Conservation (phyloP, 1,140 invertebrate genomes). For the Drosophila jambulina region DNA sequence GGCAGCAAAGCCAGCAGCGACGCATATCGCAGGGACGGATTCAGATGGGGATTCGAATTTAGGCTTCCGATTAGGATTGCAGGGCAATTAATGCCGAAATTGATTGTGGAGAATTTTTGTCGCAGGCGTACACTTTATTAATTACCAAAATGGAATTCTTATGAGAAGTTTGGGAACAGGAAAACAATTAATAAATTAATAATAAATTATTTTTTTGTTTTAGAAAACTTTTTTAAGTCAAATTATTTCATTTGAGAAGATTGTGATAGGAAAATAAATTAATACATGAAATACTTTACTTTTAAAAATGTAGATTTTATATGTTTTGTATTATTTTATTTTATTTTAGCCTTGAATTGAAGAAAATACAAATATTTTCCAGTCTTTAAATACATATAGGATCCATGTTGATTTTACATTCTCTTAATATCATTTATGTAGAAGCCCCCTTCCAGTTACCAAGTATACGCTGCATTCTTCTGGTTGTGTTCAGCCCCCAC, state of each 20-base stretch:
- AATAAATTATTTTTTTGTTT: too few species aligned
- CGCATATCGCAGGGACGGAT: conserved; percentile 53
- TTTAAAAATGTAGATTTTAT: too few species aligned
- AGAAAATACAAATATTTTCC: too few species aligned
- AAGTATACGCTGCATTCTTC: conserved; percentile 27
- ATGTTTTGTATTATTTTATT: too few species aligned
- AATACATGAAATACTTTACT: neutral
- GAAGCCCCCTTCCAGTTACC: neutral
- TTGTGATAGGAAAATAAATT: too few species aligned
- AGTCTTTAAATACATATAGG: neutral
- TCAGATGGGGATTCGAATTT: conserved; percentile 14
- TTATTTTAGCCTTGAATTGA: too few species aligned
- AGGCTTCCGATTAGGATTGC: conserved; percentile 24
- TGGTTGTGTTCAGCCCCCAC: neutral
- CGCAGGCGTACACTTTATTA: conserved; percentile 26
- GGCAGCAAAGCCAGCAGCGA: conserved; percentile 33
- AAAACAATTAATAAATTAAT: neutral
- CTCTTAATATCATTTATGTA: neutral
- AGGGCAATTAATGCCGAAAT: conserved; percentile 45
- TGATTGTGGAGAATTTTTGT: conserved; percentile 23
- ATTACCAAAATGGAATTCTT: conserved; percentile 13
- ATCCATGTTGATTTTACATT: neutral
- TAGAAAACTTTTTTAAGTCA: too few species aligned
- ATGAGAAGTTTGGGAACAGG: neutral
- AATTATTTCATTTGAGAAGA: too few species aligned